phyloP scores from a whole-genome alignment of 2,888 invertebrate species.

The Sthenelais limicola region DNA sequence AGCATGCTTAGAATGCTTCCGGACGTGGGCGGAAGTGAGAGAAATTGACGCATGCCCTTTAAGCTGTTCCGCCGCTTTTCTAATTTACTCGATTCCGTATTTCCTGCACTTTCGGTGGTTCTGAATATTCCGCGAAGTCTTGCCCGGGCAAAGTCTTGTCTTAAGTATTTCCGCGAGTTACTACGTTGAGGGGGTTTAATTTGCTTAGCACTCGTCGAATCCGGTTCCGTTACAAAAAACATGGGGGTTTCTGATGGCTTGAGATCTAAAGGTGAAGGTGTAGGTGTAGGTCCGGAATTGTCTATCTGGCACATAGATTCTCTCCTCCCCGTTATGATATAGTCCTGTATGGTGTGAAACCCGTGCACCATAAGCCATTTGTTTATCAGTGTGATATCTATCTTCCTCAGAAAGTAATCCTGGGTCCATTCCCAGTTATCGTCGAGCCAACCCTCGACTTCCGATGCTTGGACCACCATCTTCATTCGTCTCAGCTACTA shows the following conservation, averaged over 20 bases:
- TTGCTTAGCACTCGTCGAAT: slow-evolving; percentile 54
- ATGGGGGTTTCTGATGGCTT: slow-evolving; percentile 5
- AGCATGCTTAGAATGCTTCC: slow-evolving; percentile 74
- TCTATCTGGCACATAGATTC: slow-evolving; percentile 1
- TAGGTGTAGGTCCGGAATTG: too few relatives aligned
- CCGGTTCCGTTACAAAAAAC: slow-evolving; percentile 43
- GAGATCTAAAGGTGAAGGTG: too few relatives aligned
- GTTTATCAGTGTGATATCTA: slow-evolving; percentile 73
- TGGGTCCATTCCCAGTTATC: slow-evolving; percentile 72
- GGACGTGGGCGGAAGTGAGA: slow-evolving; percentile 75
- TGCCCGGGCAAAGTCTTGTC: slow-evolving; percentile 75
- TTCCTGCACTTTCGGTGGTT: slow-evolving; percentile 64
- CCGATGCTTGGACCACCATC: slow-evolving; percentile 50
- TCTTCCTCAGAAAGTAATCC: slow-evolving; percentile 74
- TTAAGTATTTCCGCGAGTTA: slow-evolving; percentile 74
- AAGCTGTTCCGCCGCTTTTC: slow-evolving; percentile 73
- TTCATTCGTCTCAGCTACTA: too few relatives aligned
- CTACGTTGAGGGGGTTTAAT: slow-evolving; percentile 59
- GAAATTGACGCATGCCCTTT: slow-evolving; percentile 75
- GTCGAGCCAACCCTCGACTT: slow-evolving; percentile 75
- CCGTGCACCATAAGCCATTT: slow-evolving; percentile 74
- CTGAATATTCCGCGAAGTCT: slow-evolving; percentile 74
- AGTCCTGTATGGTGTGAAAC: slow-evolving; percentile 68
- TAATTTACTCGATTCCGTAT: slow-evolving; percentile 3
- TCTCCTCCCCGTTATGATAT: slow-evolving; percentile 13